Evolutionary conservation across 2,797 vertebrate genomes (phyloP), one percentile per base, ranked within the genome.

Genomic region (Lemur catta): DNA sequence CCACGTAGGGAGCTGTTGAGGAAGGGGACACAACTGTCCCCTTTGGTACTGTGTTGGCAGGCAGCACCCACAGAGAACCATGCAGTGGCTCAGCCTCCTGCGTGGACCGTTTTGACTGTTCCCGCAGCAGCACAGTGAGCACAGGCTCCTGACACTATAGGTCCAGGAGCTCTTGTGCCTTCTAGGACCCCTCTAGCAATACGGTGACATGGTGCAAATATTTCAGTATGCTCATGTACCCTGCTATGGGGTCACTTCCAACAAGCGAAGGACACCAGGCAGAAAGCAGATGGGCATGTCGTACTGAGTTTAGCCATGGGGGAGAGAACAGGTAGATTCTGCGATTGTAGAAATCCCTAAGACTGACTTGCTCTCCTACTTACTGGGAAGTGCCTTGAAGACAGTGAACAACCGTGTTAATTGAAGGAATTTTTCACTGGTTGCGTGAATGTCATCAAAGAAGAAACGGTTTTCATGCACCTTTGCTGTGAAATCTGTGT

Each of bases 81-180:
- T 7, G 10, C 1, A 26, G 13, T 24, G 13, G 22, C 22, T 17
- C 7, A 4, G 4, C 14, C 24, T 11, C 15, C 2, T 38, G 14
- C 15, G 0, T 18, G 4, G 41, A 20, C 6, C 0, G 26, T 14
- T 22, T 79, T 17, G 14, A n/a, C 26, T 12, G 4, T 57, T 35
- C 50, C n/a, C 28, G 26, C 4, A 4, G 13, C 63, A n/a, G 63
- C 63, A 33, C 14, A n/a, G 63, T 65, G 63, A n/a, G 7, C 15
- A n/a, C 6, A n/a, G 15, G 63, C 63, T 65, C 33, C 33, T 17
- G 14, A 65, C 30, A n/a, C 15, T 2, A 33, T n/a, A 33, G n/a
- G 6, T 14, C 17, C n/a, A 28, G 75, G 24, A 35, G 15, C 52
- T 33, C 7, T 50, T 12, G 24, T 38, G n/a, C 1, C 35, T 26